Base-by-base conservation (phyloP, 1,140 invertebrate species). In the Solenopsis invicta region DNA sequence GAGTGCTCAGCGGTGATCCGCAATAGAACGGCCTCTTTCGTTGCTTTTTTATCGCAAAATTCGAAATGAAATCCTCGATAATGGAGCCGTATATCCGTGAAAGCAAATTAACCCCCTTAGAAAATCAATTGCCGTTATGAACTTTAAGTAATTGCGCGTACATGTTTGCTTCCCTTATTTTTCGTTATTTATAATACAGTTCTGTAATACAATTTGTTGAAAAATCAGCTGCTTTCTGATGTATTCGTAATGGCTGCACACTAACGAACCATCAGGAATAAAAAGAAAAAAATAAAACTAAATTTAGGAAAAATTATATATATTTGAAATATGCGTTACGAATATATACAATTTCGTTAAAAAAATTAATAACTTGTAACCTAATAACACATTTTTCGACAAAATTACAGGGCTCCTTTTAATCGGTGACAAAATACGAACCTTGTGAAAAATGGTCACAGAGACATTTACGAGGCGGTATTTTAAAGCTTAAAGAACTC, bases 31-130 rank as follows among this genome's bases (percentile, higher is more conserved):
- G 12, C 18, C 9, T 13, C 34, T 41, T n/a, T 41, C 13, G 48
- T 37, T 59, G 77, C 18, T 66, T 76, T 50, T 66, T 61, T 50
- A 85, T 66, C 13, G 21, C 48, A 54, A 80, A 78, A 66, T 77
- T n/a, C 24, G 48, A 29, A n/a, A 16, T 21, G 16, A 66, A 54
- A 85, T 66, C 62, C 12, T 12, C 10, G 2, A 56, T 45, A 66
- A 45, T 41, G 6, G 41, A 66, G 2, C 18, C 8, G n/a, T 37
- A 45, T 45, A 45, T 74, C 1, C 9, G 4, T 9, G 0, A 59
- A 72, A 82, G n/a, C 6, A 34, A 54, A 54, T 80, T 67, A 52
- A 52, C 29, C 24, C 37, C 13, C 4, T 34, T 18, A 37, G n/a
- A 2, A 48, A 4, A 13, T 29, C 12, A 29, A 75, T 76, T 76